These are phyloP conservation scores for Erebia palarica DNA, from an alignment of 2,888 invertebrate species.

Conservation along the genomic window DNA sequence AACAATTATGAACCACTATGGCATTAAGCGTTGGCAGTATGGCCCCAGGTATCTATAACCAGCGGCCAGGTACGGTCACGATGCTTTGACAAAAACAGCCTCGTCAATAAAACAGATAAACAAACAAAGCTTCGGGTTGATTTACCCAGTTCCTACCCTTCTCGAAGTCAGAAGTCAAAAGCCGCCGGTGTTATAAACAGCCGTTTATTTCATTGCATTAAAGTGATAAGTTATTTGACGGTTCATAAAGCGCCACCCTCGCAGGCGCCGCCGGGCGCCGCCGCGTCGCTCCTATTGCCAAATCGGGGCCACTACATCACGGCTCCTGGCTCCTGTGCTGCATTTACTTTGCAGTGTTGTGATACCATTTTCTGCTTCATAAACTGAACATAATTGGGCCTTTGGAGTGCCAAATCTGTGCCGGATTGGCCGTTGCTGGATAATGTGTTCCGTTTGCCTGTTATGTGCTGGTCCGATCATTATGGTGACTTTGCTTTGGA, in stretches of 20 bases:
- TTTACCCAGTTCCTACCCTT: constrained; percentile 49
- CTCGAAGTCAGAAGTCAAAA: constrained; percentile 50
- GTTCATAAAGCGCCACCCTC: constrained; percentile 72
- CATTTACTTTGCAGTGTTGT: constrained; percentile 47
- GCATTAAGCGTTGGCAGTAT: too few relatives aligned
- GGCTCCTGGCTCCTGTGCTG: constrained; percentile 65
- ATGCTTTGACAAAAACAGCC: not conserved
- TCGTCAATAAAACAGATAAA: not conserved
- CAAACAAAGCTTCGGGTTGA: not conserved
- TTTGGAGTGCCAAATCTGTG: constrained; percentile 44
- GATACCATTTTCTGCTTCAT: constrained; percentile 70
- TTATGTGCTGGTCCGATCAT: constrained; percentile 16
- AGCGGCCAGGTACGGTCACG: too few relatives aligned
- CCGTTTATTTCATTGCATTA: constrained; percentile 80
- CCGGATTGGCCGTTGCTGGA: constrained; percentile 29
- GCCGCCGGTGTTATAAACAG: constrained; percentile 76
- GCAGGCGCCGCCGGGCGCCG: constrained; percentile 63
- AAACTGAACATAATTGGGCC: constrained; percentile 51
- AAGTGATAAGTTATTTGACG: constrained; percentile 81
- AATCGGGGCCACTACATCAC: constrained; percentile 70
- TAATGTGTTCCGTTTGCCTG: constrained; percentile 23
- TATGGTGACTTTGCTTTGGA: constrained; percentile 19
- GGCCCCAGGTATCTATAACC: too few relatives aligned
- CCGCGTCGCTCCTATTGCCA: constrained; percentile 67
- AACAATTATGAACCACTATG: too few relatives aligned